Percentiles rank a stretch among this genome's conserved stretches.
phyloP scores from a whole-genome alignment of 2,797 vertebrate genomes.

The Halcyon chelicuti region DNA sequence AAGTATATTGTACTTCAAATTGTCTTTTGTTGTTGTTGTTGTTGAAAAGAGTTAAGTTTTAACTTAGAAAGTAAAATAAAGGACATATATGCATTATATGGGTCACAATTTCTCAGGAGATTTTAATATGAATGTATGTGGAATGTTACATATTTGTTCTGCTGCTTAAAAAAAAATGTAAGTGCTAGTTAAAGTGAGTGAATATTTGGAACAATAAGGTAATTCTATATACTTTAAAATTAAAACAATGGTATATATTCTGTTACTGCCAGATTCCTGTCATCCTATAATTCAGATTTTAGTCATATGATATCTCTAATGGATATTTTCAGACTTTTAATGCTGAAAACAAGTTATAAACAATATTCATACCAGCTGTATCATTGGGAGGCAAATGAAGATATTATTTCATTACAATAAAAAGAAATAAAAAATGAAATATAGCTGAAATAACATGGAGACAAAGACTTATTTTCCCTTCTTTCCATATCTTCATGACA shows the following conservation, averaged over 20 bases:
- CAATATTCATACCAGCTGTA: conserved; percentile 64
- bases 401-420: conserved; percentile 19
- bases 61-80: conserved; percentile 25
- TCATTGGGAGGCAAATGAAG: conserved; percentile 39
- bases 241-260: conserved; percentile 56
- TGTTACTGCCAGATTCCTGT: conserved; percentile 73
- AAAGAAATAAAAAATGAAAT: not conserved
- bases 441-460: not conserved
- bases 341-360: conserved; percentile 66
- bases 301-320: conserved; percentile 73
- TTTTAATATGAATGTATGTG: conserved; percentile 57
- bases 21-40: not conserved
- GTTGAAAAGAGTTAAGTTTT: not conserved
- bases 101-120: conserved; percentile 1
- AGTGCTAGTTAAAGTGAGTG: conserved; percentile 42
- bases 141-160: conserved; percentile 66
- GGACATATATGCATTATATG: not conserved
- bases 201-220: conserved; percentile 75
- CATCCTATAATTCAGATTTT: conserved; percentile 74
- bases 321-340: conserved; percentile 60
- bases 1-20: not conserved
- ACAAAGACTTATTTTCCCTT: not conserved
- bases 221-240: conserved; percentile 73
- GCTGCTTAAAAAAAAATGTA: conserved; percentile 58
- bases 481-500: not conserved